These are phyloP conservation scores for Origma solitaria DNA, from an alignment of 2,113 vertebrate genomes.

Conservation along the genomic window DNA sequence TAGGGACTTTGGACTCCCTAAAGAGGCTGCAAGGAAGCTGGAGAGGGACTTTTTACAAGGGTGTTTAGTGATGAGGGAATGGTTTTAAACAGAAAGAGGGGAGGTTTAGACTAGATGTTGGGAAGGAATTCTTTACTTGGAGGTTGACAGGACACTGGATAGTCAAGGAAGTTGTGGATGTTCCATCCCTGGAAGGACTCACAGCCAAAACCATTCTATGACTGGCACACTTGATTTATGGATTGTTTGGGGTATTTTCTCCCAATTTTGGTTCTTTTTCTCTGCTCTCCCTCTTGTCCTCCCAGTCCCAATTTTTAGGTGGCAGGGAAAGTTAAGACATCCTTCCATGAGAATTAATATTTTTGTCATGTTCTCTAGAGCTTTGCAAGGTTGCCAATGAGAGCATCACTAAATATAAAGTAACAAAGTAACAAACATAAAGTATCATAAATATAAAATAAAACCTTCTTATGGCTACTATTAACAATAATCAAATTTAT, in stretches of 20 bases:
- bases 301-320: background rate
- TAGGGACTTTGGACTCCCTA: background rate
- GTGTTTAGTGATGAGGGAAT: background rate
- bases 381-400: background rate
- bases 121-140: background rate
- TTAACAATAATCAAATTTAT: background rate
- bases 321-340: background rate
- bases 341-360: background rate
- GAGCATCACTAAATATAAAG: background rate
- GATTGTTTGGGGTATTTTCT: background rate
- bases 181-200: background rate
- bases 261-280: background rate
- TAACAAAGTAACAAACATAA: background rate
- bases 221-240: background rate
- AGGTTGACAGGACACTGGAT: background rate
- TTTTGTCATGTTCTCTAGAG: background rate
- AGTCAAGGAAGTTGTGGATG: too few relatives aligned
- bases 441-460: background rate
- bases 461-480: background rate
- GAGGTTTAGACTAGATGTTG: background rate
- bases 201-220: background rate
- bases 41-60: background rate
- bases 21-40: background rate
- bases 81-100: background rate
- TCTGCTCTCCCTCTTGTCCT: background rate